A percentile compares a stretch with the other conserved stretches of the same genome.
These are phyloP conservation scores for Andrena fulva DNA, from an alignment of 2,888 invertebrate species.

Conservation along the genomic window DNA sequence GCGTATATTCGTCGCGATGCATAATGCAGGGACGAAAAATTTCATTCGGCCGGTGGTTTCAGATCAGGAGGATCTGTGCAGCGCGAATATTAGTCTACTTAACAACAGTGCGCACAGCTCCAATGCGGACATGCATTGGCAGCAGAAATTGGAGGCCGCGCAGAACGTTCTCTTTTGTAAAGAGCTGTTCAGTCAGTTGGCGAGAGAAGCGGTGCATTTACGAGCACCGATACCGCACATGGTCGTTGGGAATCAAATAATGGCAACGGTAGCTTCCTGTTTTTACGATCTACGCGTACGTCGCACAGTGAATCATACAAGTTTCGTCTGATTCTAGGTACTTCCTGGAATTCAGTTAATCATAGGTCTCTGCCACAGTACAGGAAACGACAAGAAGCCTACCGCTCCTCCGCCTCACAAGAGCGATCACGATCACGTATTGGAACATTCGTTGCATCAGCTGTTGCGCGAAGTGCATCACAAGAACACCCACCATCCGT, in stretches of 20 bases:
- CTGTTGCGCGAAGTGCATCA: constrained; percentile 96
- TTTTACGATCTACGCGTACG: not conserved
- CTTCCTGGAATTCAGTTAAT: constrained; percentile 97
- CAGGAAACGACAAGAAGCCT: constrained; percentile 87
- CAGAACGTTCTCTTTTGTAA: constrained; percentile 99
- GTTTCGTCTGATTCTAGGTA: constrained; percentile 86
- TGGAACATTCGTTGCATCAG: constrained; percentile 98
- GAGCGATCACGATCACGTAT: constrained; percentile 96
- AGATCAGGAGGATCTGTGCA: constrained; percentile 96
- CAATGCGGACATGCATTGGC: constrained; percentile 95
- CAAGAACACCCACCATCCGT: constrained; percentile 96
- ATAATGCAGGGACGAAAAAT: not conserved
- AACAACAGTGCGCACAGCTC: constrained; percentile 91
- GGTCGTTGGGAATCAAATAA: constrained; percentile 98
- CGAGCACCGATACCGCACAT: constrained; percentile 98
- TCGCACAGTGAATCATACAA: not conserved
- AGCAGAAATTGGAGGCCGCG: constrained; percentile 97
- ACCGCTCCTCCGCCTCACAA: constrained; percentile 85
- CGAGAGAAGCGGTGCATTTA: constrained; percentile 97
- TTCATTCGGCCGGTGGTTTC: not conserved
- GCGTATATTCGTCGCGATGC: not conserved
- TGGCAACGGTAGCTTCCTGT: constrained; percentile 90
- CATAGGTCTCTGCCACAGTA: constrained; percentile 96
- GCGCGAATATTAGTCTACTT: constrained; percentile 92
- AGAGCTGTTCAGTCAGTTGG: constrained; percentile 96